A percentile compares a stretch with the other conserved stretches of the same genome.
Evolutionary conservation across 2,113 vertebrate genomes (phyloP).

Genomic region (Lepus americanus): DNA sequence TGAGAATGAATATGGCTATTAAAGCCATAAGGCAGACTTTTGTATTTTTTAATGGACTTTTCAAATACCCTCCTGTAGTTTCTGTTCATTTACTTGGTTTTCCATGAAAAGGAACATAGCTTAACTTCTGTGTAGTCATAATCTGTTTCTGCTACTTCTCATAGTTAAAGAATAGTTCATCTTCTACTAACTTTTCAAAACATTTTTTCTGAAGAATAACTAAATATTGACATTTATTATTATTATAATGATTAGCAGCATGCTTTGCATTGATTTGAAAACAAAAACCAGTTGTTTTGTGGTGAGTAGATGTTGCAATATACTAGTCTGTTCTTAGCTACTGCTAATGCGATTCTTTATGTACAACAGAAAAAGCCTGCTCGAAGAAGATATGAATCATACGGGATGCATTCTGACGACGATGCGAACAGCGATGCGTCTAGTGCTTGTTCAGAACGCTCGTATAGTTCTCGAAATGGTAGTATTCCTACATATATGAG

Average conservation of each 20-base stretch:
- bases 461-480: slow-evolving; percentile 97
- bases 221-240: slow-evolving; percentile 46
- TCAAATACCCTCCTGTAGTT: neutral
- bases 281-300: slow-evolving; percentile 19
- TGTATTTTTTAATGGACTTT: too few species aligned
- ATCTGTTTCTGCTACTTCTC: neutral
- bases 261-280: slow-evolving; percentile 58
- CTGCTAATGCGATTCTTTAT: slow-evolving; percentile 53
- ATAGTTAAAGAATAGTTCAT: slow-evolving; percentile 52
- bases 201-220: slow-evolving; percentile 62
- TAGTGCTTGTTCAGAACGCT: slow-evolving; percentile 96
- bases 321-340: slow-evolving; percentile 18
- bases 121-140: neutral
- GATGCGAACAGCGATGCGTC: slow-evolving; percentile 98
- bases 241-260: slow-evolving; percentile 61
- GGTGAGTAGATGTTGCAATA: slow-evolving; percentile 69
- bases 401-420: slow-evolving; percentile 97
- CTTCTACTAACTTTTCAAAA: slow-evolving; percentile 64
- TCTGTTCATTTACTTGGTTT: slow-evolving; percentile 55
- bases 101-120: neutral
- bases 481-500: slow-evolving; percentile 97
- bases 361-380: slow-evolving; percentile 94
- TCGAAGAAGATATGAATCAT: slow-evolving; percentile 94
- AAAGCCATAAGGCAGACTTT: too few species aligned
- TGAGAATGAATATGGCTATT: too few species aligned